A percentile compares a stretch with the other conserved stretches of the same genome.
Conservation (phyloP, 1,140 invertebrate genomes). For the Procambarus virginalis region DNA sequence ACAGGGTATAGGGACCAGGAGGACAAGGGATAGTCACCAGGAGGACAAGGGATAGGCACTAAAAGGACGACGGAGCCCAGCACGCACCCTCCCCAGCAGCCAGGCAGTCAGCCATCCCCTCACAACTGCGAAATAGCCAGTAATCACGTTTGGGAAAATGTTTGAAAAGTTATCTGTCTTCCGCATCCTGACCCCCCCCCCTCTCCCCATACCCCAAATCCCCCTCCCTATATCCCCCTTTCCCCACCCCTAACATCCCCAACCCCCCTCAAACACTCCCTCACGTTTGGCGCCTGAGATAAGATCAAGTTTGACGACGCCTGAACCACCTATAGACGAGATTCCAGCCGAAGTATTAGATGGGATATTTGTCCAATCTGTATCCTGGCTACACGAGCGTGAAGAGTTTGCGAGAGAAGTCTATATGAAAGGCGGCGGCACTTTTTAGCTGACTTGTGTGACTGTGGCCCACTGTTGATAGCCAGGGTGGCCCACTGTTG, state of each 20-base stretch:
- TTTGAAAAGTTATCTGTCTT: slow-evolving; percentile 16
- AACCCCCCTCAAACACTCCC: too few species aligned
- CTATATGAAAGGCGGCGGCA: background rate
- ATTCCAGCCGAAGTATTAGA: background rate
- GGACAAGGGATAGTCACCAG: too few species aligned
- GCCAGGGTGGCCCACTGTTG: too few species aligned
- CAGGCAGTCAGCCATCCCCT: background rate
- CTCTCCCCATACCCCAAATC: too few species aligned
- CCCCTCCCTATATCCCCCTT: too few species aligned
- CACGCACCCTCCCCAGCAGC: too few species aligned
- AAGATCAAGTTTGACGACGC: background rate
- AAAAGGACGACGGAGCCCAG: too few species aligned
- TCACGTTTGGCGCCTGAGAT: background rate
- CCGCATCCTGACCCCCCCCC: background rate
- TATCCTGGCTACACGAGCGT: background rate
- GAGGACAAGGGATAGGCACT: too few species aligned
- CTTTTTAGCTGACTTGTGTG: too few species aligned
- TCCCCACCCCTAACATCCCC: too few species aligned
- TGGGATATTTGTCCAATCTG: slow-evolving; percentile 9
- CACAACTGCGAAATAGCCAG: background rate
- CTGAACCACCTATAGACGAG: background rate
- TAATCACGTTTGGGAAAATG: slow-evolving; percentile 4
- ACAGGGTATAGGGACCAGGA: too few species aligned
- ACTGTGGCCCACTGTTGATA: too few species aligned
- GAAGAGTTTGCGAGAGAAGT: background rate